Evolutionary conservation across 2,888 invertebrate genomes (phyloP), one percentile per base, ranked within the genome.

Genomic region (Pristionchus mayeri): DNA sequence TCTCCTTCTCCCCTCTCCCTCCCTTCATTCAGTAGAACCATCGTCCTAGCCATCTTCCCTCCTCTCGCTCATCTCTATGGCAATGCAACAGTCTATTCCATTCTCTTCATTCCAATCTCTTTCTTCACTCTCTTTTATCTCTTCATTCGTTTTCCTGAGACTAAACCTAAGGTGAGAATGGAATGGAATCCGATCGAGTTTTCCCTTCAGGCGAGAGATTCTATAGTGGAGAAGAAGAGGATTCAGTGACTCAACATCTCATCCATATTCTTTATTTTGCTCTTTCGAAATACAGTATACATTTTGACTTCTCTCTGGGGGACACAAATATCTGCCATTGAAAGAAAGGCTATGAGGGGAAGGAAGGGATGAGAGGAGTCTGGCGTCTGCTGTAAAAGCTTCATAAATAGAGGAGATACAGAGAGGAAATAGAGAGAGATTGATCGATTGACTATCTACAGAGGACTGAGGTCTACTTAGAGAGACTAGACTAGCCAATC

Each of bases 51-150:
- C 21, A 16, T 57, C 21, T 80, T 44, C 50, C 80, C 80, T 52
- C 34, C 34, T 34, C 57, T 80, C 16, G 57, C n/a, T 27, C n/a
- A 21, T 27, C n/a, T 57, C 30, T n/a, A 21, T 57, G 37, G 57
- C 16, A 57, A 54, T 4, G 21, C 80, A 3, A 34, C 37, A 11
- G 54, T 40, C 30, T 80, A 80, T 37, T 80, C 34, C 57, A 11
- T 57, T 18, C 52, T 80, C n/a, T 80, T 80, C 80, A 0, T 80
- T n/a, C 80, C 80, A 6, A 71, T 71, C n/a, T 71, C 71, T 40
- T 27, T 71, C 6, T 71, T 37, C n/a, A n/a, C 44, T 40, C 30
- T 71, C 6, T 40, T 71, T 21, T 71, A 37, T 30, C 71, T 71
- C 40, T 71, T 37, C 30, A 37, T 44, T 21, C 18, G n/a, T 18